A percentile compares a stretch with the other conserved stretches of the same genome.
phyloP scores from a whole-genome alignment of 2,113 vertebrate species.

The Phylloscopus trochiloides region DNA sequence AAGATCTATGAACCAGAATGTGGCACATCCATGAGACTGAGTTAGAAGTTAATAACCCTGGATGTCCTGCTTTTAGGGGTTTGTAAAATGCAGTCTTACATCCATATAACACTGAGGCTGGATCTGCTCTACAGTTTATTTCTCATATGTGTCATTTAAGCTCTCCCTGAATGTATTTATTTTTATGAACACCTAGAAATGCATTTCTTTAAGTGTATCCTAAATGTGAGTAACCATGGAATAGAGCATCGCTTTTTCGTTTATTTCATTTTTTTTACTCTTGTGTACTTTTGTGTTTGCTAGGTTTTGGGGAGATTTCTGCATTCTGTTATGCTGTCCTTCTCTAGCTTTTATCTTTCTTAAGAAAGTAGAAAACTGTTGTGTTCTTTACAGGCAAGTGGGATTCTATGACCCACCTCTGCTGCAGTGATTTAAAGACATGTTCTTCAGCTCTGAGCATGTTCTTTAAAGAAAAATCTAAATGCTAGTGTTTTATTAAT shows the following conservation, averaged over 20 bases:
- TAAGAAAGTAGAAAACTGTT: neutral
- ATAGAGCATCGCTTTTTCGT: neutral
- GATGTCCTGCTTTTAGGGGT: neutral
- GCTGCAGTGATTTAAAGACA: neutral
- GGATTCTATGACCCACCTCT: neutral
- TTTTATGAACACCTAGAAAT: neutral
- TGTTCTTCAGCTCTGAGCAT: neutral
- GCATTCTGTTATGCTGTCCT: neutral
- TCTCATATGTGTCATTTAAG: neutral
- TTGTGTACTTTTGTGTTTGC: neutral
- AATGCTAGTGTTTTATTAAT: conserved; percentile 38
- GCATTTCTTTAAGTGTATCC: neutral
- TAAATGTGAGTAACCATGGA: neutral
- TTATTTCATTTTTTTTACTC: neutral
- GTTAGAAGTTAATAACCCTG: neutral
- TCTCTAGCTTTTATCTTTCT: neutral
- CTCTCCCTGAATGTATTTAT: neutral
- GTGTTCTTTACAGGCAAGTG: neutral
- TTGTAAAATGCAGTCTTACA: neutral
- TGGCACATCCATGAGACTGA: neutral
- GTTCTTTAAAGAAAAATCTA: conserved; percentile 1
- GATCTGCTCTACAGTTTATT: neutral
- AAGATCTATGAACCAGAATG: neutral
- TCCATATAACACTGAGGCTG: neutral
- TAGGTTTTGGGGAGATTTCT: neutral